These are phyloP conservation scores for Euleptes europaea DNA, from an alignment of 2,113 vertebrate species.

Conservation along the genomic window DNA sequence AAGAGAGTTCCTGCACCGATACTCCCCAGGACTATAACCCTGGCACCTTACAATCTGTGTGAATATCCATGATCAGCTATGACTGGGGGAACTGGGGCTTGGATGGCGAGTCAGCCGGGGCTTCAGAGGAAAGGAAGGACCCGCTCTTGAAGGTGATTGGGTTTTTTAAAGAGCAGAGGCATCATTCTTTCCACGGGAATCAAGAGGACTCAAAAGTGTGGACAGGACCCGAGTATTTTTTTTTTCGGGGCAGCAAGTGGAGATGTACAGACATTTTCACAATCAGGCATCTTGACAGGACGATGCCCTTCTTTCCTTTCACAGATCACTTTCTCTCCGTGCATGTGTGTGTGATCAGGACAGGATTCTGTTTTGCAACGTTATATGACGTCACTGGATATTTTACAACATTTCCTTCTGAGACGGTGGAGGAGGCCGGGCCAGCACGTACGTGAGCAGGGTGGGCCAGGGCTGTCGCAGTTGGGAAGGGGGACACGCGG, in stretches of 20 bases:
- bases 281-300: not conserved
- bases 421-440: slow-evolving; percentile 42
- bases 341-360: slow-evolving; percentile 16
- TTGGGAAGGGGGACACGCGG: not conserved
- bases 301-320: not conserved
- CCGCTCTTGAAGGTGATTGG: no score
- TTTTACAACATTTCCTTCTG: slow-evolving; percentile 27
- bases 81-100: not conserved
- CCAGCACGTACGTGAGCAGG: not conserved
- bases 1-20: not conserved
- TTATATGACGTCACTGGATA: slow-evolving; percentile 37
- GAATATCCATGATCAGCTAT: not conserved
- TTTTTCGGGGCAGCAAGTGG: slow-evolving; percentile 31
- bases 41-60: not conserved
- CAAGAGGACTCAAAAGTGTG: not conserved
- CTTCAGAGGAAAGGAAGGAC: no score
- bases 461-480: not conserved
- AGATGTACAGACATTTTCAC: slow-evolving; percentile 8
- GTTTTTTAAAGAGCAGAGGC: not conserved
- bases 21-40: no score
- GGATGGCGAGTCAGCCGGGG: no score
- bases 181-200: slow-evolving; percentile 2
- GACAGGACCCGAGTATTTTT: not conserved
- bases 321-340: slow-evolving; percentile 10
- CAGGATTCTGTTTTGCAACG: slow-evolving; percentile 29